Base-by-base conservation (phyloP, 1,140 invertebrate species). In the Drosophila albomicans region DNA sequence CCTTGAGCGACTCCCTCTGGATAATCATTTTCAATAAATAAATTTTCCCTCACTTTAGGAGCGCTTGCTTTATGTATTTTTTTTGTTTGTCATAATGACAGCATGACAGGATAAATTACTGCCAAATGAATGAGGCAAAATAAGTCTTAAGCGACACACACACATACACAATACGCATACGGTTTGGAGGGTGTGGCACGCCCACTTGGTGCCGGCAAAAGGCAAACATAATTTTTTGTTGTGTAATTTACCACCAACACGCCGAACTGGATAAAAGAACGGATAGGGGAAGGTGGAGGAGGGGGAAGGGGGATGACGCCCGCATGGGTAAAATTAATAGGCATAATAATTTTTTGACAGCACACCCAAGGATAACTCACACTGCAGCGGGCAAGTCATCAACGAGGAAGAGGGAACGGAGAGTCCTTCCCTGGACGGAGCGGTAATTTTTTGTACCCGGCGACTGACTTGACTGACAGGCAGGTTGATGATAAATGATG, bases 331-430 rank as follows among this genome's bases (percentile, higher is more conserved):
- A 92, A 92, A 92, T 92, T 92, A 92, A 92, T 92, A 92, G 91
- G 91, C 91, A 92, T 92, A 92, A 92, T 92, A 92, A 92, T 92
- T 92, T 92, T 92, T 91, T 92, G 91, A 92, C 91, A 92, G 91
- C 82, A 85, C 84, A 86, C 87, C 84, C 80, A 92, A 92, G 90
- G 86, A 92, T 91, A 91, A 85, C 87, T 68, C 72, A 59, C 20
- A 67, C 65, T 56, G 61, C 70, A 41, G 67, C 71, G 73, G 85
- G 81, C 81, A 79, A 90, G 78, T 84, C 78, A 85, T 90, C 78
- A 79, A 28, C 11, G 10, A 52, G n/a, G 11, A 25, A 32, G 49
- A 52, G 28, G 6, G 51, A 30, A 10, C 25, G n/a, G 28, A 32
- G 54, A 54, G 51, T 69, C 58, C 61, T 74, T 62, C 7, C 43